Percentiles rank a stretch among this genome's conserved stretches.
Conservation (phyloP, 2,113 vertebrate genomes). For the Chlorodrepanis virens region DNA sequence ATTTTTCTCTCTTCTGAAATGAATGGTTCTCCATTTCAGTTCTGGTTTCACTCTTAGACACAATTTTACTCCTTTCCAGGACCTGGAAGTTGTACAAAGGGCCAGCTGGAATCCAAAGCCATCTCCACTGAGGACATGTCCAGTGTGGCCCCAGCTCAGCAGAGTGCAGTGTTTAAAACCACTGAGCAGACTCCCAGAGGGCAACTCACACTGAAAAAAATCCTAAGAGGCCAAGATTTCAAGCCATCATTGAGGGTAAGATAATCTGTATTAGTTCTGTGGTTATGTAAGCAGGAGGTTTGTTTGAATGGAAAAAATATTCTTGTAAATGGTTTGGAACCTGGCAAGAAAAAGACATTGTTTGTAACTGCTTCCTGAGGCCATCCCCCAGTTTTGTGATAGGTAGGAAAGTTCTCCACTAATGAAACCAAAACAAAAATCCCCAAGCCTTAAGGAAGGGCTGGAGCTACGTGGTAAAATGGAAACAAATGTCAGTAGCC, state of each 20-base stretch:
- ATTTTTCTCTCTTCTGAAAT: background rate
- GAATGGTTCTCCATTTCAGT: background rate
- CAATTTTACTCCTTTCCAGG: background rate
- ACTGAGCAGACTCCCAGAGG: background rate
- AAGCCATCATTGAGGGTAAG: background rate
- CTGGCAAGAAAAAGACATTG: background rate
- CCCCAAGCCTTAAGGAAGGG: background rate
- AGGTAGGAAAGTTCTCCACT: background rate
- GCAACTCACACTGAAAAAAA: constrained; percentile 33
- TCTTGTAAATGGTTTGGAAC: background rate
- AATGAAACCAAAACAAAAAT: background rate
- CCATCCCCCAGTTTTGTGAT: background rate
- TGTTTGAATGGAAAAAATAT: background rate
- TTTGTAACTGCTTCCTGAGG: background rate
- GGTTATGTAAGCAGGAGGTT: background rate
- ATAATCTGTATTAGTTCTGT: background rate
- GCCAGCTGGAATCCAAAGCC: background rate
- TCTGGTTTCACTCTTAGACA: background rate
- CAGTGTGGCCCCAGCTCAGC: constrained; percentile 5
- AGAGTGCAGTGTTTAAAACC: constrained; percentile 65
- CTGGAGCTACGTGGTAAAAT: background rate
- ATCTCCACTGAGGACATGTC: background rate
- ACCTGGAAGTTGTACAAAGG: background rate
- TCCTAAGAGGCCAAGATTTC: constrained; percentile 7
- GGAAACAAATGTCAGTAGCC: background rate